phyloP scores from a whole-genome alignment of 2,113 vertebrate genomes.

The Cranoglanis bouderius region DNA sequence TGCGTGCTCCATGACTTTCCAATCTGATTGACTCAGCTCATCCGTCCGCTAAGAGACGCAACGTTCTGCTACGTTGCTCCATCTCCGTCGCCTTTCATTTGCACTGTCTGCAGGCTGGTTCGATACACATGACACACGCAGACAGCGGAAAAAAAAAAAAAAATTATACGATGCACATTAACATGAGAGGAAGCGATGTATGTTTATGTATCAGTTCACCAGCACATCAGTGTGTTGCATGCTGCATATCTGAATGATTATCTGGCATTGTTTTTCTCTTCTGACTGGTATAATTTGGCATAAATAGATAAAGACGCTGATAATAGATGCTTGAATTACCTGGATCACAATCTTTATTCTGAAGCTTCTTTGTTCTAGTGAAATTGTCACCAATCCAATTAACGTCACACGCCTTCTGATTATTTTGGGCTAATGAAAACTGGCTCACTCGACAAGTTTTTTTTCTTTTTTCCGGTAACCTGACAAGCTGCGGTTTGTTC shows the following conservation, averaged over 20 bases:
- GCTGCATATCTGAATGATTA: not conserved
- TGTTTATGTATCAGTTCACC: not conserved
- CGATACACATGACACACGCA: not conserved
- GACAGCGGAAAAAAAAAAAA: not conserved
- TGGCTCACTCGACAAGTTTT: too few relatives aligned
- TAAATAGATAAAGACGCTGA: not conserved
- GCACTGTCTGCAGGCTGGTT: not conserved
- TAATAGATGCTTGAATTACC: not conserved
- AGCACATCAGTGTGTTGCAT: not conserved
- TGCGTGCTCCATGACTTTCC: not conserved
- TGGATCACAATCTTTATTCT: not conserved
- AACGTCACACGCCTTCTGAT: not conserved
- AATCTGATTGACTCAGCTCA: not conserved
- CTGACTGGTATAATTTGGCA: constrained; percentile 1
- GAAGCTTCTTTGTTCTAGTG: not conserved
- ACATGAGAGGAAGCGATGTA: not conserved
- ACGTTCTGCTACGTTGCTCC: not conserved
- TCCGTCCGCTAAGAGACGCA: not conserved
- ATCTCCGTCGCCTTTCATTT: not conserved
- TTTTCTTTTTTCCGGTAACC: too few relatives aligned
- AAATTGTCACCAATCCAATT: constrained; percentile 21
- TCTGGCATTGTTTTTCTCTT: not conserved
- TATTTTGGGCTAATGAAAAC: not conserved
- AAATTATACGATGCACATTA: not conserved
- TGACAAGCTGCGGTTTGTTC: not conserved